Evolutionary conservation across 2,888 invertebrate genomes (phyloP).

Genomic region (Parnassius glacialis): DNA sequence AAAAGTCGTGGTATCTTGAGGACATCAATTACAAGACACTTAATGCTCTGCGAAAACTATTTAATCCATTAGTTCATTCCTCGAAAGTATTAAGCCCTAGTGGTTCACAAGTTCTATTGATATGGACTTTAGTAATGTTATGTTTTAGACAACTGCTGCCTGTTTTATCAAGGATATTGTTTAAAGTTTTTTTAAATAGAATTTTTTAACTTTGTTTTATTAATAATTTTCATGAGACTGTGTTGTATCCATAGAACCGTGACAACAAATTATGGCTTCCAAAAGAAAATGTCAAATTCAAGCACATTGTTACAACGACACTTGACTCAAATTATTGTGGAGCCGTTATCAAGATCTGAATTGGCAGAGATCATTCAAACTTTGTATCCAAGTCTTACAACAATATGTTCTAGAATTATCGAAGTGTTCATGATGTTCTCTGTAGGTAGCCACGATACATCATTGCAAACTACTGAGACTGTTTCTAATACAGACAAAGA

Average conservation of each 20-base stretch:
- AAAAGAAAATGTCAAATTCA: conserved; percentile 83
- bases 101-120: too few species aligned
- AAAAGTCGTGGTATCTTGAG: too few species aligned
- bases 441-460: conserved; percentile 83
- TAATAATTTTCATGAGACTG: too few species aligned
- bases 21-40: too few species aligned
- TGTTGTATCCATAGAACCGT: conserved; percentile 73
- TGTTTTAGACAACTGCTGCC: too few species aligned
- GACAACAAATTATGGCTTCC: conserved; percentile 81
- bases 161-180: too few species aligned
- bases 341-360: conserved; percentile 88
- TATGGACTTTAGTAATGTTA: too few species aligned
- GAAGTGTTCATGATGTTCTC: conserved; percentile 92
- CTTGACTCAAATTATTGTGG: conserved; percentile 89
- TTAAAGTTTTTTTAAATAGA: too few species aligned
- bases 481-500: conserved; percentile 39
- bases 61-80: too few species aligned
- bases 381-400: conserved; percentile 85
- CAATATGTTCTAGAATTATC: conserved; percentile 88
- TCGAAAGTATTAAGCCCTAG: too few species aligned
- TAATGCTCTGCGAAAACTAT: too few species aligned
- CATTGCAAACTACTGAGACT: conserved; percentile 61
- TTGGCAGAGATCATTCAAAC: conserved; percentile 85
- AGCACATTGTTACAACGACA: conserved; percentile 89
- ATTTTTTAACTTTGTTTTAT: too few species aligned